Evolutionary conservation across 2,113 vertebrate species (phyloP), one percentile per base, ranked within the genome.

Genomic region (Seriola quinqueradiata): DNA sequence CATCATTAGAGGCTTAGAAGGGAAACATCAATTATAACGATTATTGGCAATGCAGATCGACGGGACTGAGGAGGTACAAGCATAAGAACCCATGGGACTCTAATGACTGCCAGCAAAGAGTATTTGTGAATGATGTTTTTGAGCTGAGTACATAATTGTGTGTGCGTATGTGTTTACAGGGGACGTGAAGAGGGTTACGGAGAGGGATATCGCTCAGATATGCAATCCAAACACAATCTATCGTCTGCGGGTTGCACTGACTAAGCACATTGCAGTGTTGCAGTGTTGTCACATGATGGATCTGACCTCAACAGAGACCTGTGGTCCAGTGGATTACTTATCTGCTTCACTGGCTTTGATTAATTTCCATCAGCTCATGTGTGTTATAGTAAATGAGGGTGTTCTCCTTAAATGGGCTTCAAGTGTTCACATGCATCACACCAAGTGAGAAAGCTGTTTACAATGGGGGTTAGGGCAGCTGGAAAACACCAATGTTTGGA

Each of bases 1-100:
- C 90, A 92, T 92, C 84, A 90, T 91, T 89, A 89, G 70, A 87
- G 61, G 71, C 87, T 89, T 70, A 58, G 85, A 82, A 83, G 77
- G 77, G 80, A 92, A 81, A 90, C 91, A 92, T 93, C 87, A 91
- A 88, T 91, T 89, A 89, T 89, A 79, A 90, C 57, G 76, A 90
- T 91, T 90, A 93, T 90, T 92, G 92, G 77, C 83, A 75, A 61
- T 52, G 64, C 78, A 86, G 81, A 89, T 82, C 76, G 70, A 36
- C 52, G 34, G 75, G 87, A 83, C 36, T 42, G 79, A 79, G 68
- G 68, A 67, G 57, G 83, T 71, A 83, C 73, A 82, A 80, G 81
- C 70, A 32, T 63, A 79, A 59, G 50, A 92, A 38, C 84, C 81
- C 81, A 80, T n/a, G 83, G 79, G 89, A 81, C 72, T 84, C 74